A percentile compares a stretch with the other conserved stretches of the same genome.
Evolutionary conservation across 2,888 invertebrate species (phyloP).

Genomic region (Drosophila stalkeri): DNA sequence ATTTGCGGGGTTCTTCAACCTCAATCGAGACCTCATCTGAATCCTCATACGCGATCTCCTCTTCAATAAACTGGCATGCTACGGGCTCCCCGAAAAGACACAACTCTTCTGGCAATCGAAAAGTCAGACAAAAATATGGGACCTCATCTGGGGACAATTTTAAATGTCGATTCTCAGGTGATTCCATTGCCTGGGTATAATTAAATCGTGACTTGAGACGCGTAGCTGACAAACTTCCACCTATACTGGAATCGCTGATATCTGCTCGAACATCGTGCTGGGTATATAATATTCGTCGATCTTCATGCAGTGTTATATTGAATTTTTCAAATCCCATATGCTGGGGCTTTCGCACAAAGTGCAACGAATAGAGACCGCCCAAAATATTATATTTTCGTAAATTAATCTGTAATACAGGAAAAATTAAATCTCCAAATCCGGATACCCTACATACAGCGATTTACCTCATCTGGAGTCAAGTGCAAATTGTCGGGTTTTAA

Average conservation of each 20-base stretch:
- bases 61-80: constrained; percentile 76
- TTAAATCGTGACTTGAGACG: neutral
- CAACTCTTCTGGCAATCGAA: constrained; percentile 70
- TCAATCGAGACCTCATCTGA: neutral
- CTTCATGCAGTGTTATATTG: constrained; percentile 74
- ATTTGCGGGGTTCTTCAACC: neutral
- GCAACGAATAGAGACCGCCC: constrained; percentile 80
- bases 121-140: constrained; percentile 71
- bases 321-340: constrained; percentile 62
- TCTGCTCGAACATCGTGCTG: constrained; percentile 30
- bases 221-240: too few species aligned
- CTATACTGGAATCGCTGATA: neutral
- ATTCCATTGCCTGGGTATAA: neutral
- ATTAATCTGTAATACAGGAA: constrained; percentile 71
- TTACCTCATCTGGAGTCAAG: constrained; percentile 70
- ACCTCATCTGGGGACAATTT: constrained; percentile 40
- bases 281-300: constrained; percentile 48
- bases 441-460: neutral
- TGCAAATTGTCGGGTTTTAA: constrained; percentile 62
- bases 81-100: constrained; percentile 78
- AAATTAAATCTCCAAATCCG: neutral
- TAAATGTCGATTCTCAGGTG: neutral
- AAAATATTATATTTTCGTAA: constrained; percentile 74
- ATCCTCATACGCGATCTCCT: constrained; percentile 43
- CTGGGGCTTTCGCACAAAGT: constrained; percentile 72